Evolutionary conservation across 2,888 invertebrate genomes (phyloP).

Genomic region (Hecatera dysodea): DNA sequence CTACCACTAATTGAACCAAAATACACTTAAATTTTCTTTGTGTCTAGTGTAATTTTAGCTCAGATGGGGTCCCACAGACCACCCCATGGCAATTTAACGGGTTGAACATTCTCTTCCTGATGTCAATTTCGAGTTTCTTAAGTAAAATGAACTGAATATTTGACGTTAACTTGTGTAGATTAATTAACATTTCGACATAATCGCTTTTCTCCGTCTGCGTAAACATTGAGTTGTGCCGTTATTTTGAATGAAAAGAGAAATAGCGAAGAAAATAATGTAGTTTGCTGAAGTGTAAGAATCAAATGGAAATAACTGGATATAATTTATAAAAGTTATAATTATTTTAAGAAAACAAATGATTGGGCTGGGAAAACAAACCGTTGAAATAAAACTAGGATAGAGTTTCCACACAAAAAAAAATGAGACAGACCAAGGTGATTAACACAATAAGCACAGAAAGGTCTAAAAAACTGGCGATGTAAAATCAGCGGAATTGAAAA

Average conservation of each 20-base stretch:
- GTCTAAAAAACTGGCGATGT: no score
- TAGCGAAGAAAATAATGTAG: neutral
- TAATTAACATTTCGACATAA: slow-evolving; percentile 64
- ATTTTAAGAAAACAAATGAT: neutral
- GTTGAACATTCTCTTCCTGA: slow-evolving; percentile 74
- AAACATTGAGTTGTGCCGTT: slow-evolving; percentile 56
- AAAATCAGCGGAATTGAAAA: no score
- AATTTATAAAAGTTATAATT: neutral
- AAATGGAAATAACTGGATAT: neutral
- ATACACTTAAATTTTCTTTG: slow-evolving; percentile 89
- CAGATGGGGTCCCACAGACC: slow-evolving; percentile 81
- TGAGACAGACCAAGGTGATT: no score
- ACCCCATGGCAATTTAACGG: slow-evolving; percentile 85
- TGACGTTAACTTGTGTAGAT: slow-evolving; percentile 66
- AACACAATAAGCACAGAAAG: no score
- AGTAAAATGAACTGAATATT: slow-evolving; percentile 78
- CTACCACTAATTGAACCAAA: slow-evolving; percentile 87
- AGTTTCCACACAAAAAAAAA: no score
- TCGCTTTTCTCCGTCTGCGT: slow-evolving; percentile 53
- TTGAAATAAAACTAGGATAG: no score
- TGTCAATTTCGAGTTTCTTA: slow-evolving; percentile 76
- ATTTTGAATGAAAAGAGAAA: slow-evolving; percentile 37
- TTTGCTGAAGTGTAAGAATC: neutral
- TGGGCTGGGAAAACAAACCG: no score
- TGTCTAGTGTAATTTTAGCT: slow-evolving; percentile 87